These are phyloP conservation scores for Rhagologus leucostigma DNA, from an alignment of 2,113 vertebrate genomes.

Conservation along the genomic window DNA sequence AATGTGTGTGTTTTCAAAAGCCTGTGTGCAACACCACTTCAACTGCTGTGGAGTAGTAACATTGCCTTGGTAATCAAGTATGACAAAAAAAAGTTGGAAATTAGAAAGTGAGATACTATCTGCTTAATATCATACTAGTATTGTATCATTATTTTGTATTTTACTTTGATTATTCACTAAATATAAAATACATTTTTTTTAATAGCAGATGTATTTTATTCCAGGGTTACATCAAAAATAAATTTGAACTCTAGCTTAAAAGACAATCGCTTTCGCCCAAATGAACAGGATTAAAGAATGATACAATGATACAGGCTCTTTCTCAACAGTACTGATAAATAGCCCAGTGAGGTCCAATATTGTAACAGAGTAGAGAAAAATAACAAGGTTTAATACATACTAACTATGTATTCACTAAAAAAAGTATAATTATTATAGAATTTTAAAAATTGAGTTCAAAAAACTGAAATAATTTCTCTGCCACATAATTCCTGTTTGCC, in stretches of 20 bases:
- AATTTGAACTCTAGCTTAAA: neutral
- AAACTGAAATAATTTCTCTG: neutral
- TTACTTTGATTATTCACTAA: neutral
- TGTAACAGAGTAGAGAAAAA: neutral
- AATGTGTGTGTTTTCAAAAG: neutral
- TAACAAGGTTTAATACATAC: neutral
- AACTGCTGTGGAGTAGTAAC: neutral
- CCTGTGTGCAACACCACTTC: neutral
- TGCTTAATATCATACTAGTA: neutral
- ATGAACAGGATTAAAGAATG: neutral
- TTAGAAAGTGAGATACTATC: neutral
- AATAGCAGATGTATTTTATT: neutral
- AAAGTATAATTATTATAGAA: neutral
- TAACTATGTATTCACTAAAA: neutral
- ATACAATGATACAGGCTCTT: neutral
- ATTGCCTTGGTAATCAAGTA: neutral
- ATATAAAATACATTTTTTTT: neutral
- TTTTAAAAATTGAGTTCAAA: neutral
- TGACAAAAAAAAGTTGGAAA: neutral
- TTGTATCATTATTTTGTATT: neutral
- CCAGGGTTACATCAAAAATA: neutral
- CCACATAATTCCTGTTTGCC: neutral
- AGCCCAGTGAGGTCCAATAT: neutral
- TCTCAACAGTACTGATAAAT: neutral
- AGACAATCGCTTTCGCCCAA: neutral